A percentile compares a stretch with the other conserved stretches of the same genome.
Evolutionary conservation across 2,888 invertebrate species (phyloP).

Genomic region (Stenodema calcarata): DNA sequence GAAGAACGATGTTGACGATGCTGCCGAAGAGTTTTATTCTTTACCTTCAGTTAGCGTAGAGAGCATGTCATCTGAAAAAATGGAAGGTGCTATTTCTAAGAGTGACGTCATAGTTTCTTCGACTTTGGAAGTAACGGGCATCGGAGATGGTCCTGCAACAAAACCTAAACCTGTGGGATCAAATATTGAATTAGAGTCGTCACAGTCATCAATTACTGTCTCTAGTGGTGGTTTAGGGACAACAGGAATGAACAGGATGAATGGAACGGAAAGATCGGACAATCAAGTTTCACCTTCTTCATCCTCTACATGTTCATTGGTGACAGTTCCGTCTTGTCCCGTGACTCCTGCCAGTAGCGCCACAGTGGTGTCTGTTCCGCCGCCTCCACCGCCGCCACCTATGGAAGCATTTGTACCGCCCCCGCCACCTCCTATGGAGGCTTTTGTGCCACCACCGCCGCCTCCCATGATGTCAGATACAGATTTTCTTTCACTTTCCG

Average conservation of each 20-base stretch:
- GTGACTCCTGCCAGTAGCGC: neutral
- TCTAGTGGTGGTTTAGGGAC: neutral
- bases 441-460: constrained; percentile 53
- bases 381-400: constrained; percentile 57
- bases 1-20: constrained; percentile 8
- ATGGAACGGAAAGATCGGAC: neutral
- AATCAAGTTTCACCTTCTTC: neutral
- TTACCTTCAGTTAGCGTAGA: neutral
- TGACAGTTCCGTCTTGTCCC: neutral
- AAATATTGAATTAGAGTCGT: neutral
- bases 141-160: neutral
- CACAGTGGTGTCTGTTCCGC: constrained; percentile 56
- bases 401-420: constrained; percentile 43
- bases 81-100: neutral
- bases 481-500: constrained; percentile 52
- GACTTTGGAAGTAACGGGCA: neutral
- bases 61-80: neutral
- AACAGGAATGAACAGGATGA: neutral
- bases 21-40: constrained; percentile 25
- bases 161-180: neutral
- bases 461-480: constrained; percentile 59
- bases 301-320: neutral
- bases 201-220: neutral
- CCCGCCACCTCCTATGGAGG: constrained; percentile 57
- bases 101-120: neutral